Base-by-base conservation (phyloP, 2,113 vertebrate genomes). In the Anguilla rostrata region DNA sequence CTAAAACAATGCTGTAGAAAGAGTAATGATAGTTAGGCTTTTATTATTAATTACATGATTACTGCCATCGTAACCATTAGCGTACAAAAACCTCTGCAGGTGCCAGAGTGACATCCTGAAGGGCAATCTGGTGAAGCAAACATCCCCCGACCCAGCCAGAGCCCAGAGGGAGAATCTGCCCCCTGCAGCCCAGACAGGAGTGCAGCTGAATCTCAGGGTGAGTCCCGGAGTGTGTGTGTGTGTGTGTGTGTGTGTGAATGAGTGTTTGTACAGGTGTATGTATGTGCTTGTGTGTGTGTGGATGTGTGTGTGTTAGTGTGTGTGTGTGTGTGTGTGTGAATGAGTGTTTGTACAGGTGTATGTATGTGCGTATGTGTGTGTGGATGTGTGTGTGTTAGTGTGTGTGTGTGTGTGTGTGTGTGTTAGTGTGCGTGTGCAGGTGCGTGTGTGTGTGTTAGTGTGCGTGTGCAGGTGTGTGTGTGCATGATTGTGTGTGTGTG, bases 181-280 rank as follows among this genome's bases (percentile, higher is more conserved):
- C 79, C 87, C 88, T 12, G 91, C 88, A 86, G 84, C 87, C 0
- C 89, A 89, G 57, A 86, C 91, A 39, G 92, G 92, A 39, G 87
- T 93, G 41, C 92, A 94, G 43, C 88, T 94, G 14, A 92, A 89
- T 88, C 82, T 94, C 53, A 94, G 93, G 95, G 95, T 96, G 41
- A 9, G 88, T 60, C 20, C 20, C 26, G 78, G 22, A 49, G 39
- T 15, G 39, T 39, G 39, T 78, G 41, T 84, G 63, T 84, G 83
- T 83, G n/a, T 66, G 60, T 66, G 22, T 26, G 60, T 26, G 22
- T 66, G 60, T 66, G 22, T 22, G 5, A 7, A 2, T 66, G 60
- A 26, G 20, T 66, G 60, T 26, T 2, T 26, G 3, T 22, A 20
- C 22, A 20, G 18, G 18, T 26, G 60, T 66, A 26, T 66, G 60